A percentile compares a stretch with the other conserved stretches of the same genome.
Conservation (phyloP, 2,888 invertebrate genomes). For the Eupithecia subfuscata region DNA sequence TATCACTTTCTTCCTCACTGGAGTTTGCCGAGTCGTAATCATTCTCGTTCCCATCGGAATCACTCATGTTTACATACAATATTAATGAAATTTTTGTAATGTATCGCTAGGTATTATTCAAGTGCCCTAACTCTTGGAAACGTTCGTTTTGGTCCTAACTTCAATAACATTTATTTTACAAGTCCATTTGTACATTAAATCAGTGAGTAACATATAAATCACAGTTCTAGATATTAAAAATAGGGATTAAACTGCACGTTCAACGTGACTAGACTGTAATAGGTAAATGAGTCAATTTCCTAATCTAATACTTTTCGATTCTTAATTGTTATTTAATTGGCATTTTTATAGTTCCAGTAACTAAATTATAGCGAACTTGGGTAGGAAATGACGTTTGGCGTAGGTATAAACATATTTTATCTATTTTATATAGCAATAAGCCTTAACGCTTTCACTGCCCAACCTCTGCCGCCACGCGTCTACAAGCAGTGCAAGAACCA, state of each 20-base stretch:
- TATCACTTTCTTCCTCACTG: conserved; percentile 49
- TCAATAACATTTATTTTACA: not conserved
- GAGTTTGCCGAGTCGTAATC: conserved; percentile 39
- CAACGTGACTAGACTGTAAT: conserved; percentile 8
- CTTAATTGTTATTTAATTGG: conserved; percentile 33
- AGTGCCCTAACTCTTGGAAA: no score
- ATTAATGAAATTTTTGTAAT: not conserved
- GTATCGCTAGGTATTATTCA: not conserved
- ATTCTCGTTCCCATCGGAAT: conserved; percentile 4
- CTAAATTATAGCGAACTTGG: not conserved
- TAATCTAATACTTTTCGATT: not conserved
- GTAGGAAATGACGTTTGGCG: not conserved
- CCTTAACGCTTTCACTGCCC: not conserved
- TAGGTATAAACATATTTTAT: not conserved
- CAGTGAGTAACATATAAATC: not conserved
- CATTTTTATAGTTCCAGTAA: conserved; percentile 13
- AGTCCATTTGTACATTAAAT: not conserved
- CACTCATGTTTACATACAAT: conserved; percentile 6
- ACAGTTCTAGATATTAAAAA: not conserved
- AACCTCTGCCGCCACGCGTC: not conserved
- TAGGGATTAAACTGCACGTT: conserved; percentile 9
- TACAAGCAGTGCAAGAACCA: no score
- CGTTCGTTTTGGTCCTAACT: not conserved
- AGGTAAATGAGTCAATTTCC: not conserved
- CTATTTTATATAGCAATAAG: not conserved